Conservation (phyloP, 2,797 vertebrate species). For the Helostoma temminkii region DNA sequence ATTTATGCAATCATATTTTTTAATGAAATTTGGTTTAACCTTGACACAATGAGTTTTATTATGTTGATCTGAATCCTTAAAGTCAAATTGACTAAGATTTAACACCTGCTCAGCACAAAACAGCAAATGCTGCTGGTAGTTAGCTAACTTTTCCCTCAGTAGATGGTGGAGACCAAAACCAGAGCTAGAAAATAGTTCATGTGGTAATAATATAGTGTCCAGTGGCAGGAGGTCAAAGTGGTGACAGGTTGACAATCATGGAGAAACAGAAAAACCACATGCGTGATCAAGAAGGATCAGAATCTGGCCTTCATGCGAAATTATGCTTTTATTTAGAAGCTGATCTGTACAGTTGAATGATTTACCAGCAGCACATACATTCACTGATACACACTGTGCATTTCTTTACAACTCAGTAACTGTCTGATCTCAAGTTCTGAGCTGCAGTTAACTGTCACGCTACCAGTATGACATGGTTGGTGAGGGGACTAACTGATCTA, state of each 20-base stretch:
- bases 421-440: not conserved
- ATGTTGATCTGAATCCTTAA: too few species aligned
- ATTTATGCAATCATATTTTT: too few species aligned
- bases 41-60: too few species aligned
- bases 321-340: conserved; percentile 21
- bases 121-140: too few species aligned
- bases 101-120: too few species aligned
- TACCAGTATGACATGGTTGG: not conserved
- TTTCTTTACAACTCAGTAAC: not conserved
- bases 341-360: not conserved
- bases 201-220: too few species aligned
- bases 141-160: too few species aligned
- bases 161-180: too few species aligned
- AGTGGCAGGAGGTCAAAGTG: not conserved
- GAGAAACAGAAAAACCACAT: not conserved
- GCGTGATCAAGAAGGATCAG: not conserved
- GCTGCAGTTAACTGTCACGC: not conserved
- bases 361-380: not conserved
- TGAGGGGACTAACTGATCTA: too few species aligned
- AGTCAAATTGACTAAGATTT: too few species aligned
- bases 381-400: not conserved
- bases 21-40: too few species aligned
- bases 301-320: not conserved
- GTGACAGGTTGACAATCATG: not conserved
- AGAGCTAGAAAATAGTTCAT: too few species aligned